phyloP scores from a whole-genome alignment of 2,113 vertebrate genomes.

The Cyanistes caeruleus region DNA sequence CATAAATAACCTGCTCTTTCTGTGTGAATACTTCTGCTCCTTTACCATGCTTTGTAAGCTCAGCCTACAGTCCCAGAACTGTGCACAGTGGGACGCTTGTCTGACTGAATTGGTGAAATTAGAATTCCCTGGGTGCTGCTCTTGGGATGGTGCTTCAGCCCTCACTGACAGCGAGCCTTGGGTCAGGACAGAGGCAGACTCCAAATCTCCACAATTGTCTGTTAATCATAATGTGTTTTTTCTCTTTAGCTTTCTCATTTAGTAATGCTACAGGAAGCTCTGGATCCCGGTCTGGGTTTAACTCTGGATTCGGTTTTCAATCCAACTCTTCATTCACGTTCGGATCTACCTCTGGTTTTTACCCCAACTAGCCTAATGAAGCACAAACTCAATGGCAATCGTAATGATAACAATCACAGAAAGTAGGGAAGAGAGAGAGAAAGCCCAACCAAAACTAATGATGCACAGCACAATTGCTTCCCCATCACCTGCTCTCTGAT shows the following conservation, averaged over 20 bases:
- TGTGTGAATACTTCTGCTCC: background rate
- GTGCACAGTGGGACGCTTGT: background rate
- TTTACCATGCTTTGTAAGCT: background rate
- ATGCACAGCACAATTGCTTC: background rate
- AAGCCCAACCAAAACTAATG: background rate
- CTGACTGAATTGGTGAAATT: background rate
- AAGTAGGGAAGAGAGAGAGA: background rate
- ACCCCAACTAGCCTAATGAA: accelerated
- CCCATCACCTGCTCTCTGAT: background rate
- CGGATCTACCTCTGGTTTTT: accelerated
- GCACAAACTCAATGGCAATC: background rate
- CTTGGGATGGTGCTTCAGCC: background rate
- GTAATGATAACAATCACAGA: background rate
- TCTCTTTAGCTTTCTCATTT: background rate
- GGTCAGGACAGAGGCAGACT: background rate
- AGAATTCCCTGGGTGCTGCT: background rate
- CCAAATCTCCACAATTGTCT: background rate
- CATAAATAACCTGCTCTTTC: background rate
- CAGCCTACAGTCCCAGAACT: background rate
- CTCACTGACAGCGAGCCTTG: accelerated
- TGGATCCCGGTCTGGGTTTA: too few species aligned
- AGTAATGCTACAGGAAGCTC: too few species aligned
- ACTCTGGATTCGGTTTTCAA: too few species aligned
- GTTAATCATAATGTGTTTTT: background rate
- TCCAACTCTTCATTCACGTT: accelerated